phyloP scores from a whole-genome alignment of 2,797 vertebrate species.

The Ambastaia sidthimunki region DNA sequence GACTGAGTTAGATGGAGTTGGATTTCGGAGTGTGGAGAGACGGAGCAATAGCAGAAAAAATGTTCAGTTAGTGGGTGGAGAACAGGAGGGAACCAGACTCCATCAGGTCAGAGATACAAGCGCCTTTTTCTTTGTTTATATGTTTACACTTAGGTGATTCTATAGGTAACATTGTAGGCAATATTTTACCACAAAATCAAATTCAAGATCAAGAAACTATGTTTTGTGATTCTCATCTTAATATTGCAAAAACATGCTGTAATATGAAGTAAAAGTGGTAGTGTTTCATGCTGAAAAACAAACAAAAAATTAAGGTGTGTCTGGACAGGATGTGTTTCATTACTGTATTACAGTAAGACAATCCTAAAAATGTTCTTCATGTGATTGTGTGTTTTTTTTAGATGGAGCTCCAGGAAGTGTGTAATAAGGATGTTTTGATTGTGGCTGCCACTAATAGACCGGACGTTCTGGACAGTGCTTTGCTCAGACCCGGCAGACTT shows the following conservation, averaged over 20 bases:
- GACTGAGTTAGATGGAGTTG: constrained; percentile 95
- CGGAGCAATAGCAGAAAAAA: constrained; percentile 74
- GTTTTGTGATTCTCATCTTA: no score
- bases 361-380: background rate
- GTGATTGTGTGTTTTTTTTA: constrained; percentile 62
- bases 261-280: no score
- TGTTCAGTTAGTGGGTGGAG: constrained; percentile 69
- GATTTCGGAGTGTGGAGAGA: constrained; percentile 85
- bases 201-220: no score
- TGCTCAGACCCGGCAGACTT: constrained; percentile 92
- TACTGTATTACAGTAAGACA: background rate
- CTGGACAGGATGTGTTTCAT: background rate
- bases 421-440: constrained; percentile 88
- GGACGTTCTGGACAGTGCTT: constrained; percentile 88
- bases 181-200: no score
- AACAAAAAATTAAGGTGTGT: no score
- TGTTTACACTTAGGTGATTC: no score
- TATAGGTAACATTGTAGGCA: no score
- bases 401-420: constrained; percentile 84
- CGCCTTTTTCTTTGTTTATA: background rate
- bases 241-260: no score
- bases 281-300: no score
- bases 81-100: constrained; percentile 61
- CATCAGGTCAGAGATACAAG: constrained; percentile 70
- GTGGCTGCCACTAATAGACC: constrained; percentile 94